Base-by-base conservation (phyloP, 2,113 vertebrate genomes). In the Anarhynchus alexandrinus region DNA sequence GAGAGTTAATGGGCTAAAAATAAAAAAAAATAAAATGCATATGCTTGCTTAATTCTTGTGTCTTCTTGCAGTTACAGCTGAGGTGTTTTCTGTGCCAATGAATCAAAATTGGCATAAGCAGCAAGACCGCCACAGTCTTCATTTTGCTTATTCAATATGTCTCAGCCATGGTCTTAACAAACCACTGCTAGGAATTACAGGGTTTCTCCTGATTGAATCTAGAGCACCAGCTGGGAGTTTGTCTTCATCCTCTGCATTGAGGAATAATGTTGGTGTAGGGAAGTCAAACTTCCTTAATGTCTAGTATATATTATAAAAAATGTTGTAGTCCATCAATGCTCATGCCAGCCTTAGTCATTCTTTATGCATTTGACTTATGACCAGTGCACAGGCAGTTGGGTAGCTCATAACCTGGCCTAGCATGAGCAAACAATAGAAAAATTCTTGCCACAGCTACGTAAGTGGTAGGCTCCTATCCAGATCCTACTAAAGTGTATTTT, bases 141-240 rank as follows among this genome's bases (percentile, higher is more conserved):
- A 27, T 69, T 72, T 82, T 88, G 3, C n/a, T 59, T 62, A 47
- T 43, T 79, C 32, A 55, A 5, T 12, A 10, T 5, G 29, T 54
- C 36, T 84, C 19, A 36, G 12, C 12, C 0, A 0, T 52, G 5
- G 5, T 74, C 25, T 69, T 45, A 27, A 27, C 26, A 61, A 88
- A 62, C 4, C n/a, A 16, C 54, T 77, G 13, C 58, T 57, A 57
- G 12, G 13, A 78, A 43, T 54, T 11, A 32, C 5, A 52, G 17
- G 5, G 3, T 64, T 88, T 77, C 34, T 73, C 9, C 20, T 1
- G 0, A 21, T 4, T 87, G 15, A 66, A 18, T 77, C 26, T 69
- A 34, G 65, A 81, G 15, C 22, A 84, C 19, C n/a, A 81, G 7
- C 29, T 69, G 26, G 12, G 22, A 42, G 5, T 77, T 69, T 82